These are phyloP conservation scores for Microctenopoma lineatum DNA, from an alignment of 2,797 vertebrate species.

Conservation along the genomic window DNA sequence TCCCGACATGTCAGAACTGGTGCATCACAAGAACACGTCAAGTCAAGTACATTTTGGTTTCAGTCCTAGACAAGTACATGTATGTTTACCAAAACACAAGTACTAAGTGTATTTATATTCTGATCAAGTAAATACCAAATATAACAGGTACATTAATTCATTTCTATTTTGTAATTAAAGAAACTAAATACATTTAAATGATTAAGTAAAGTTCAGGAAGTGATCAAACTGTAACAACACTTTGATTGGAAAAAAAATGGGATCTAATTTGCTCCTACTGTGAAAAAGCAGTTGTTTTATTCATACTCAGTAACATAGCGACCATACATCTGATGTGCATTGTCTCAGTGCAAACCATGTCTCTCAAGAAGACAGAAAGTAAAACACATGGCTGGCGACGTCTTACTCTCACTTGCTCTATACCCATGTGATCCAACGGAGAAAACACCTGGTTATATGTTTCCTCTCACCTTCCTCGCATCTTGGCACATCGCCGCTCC, in stretches of 20 bases:
- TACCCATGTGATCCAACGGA: not conserved
- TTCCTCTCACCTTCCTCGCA: slow-evolving; percentile 91
- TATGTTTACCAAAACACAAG: too few relatives aligned
- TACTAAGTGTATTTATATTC: too few relatives aligned
- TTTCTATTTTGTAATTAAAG: too few relatives aligned
- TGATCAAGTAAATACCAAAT: too few relatives aligned
- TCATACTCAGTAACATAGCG: not conserved
- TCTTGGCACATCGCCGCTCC: slow-evolving; percentile 93
- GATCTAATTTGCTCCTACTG: too few relatives aligned
- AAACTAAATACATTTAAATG: too few relatives aligned
- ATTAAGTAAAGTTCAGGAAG: too few relatives aligned
- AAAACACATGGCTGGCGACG: not conserved
- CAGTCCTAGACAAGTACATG: too few relatives aligned
- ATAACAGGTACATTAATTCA: too few relatives aligned
- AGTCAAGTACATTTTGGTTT: not conserved
- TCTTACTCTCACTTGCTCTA: not conserved
- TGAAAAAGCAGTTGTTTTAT: not conserved
- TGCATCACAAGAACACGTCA: slow-evolving; percentile 3
- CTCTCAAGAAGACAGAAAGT: not conserved
- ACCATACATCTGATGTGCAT: not conserved
- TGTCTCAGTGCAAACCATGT: not conserved
- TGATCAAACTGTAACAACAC: not conserved
- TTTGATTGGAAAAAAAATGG: not conserved
- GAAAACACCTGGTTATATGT: not conserved
- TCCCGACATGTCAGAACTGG: slow-evolving; percentile 92